phyloP scores from a whole-genome alignment of 2,888 invertebrate genomes.

The Melanophora roralis region DNA sequence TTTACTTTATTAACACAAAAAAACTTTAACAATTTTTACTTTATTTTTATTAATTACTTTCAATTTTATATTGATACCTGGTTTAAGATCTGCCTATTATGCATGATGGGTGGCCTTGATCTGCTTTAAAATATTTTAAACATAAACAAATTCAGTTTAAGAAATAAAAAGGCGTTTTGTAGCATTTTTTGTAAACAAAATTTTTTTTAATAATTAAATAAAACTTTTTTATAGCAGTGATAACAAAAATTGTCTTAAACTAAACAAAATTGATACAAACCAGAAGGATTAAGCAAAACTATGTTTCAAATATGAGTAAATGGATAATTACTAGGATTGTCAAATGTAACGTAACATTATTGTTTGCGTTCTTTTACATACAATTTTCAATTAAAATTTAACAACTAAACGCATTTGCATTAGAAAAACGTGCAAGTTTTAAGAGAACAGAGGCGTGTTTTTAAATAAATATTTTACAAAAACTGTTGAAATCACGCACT shows the following conservation, averaged over 20 bases:
- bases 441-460: constrained; percentile 34
- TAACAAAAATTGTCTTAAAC: no score
- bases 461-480: background rate
- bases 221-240: no score
- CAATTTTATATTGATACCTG: constrained; percentile 6
- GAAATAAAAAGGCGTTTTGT: no score
- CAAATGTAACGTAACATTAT: no score
- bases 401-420: constrained; percentile 39
- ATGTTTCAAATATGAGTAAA: background rate
- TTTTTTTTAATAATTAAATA: no score
- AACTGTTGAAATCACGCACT: constrained; percentile 19
- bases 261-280: no score
- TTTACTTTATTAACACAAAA: background rate
- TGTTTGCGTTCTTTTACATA: no score
- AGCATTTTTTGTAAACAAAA: no score
- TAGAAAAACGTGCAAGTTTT: constrained; percentile 42
- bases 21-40: background rate
- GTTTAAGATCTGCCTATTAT: background rate
- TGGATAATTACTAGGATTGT: background rate
- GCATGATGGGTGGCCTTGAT: constrained; percentile 34
- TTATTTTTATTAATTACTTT: constrained; percentile 26
- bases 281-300: no score
- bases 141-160: constrained; percentile 1
- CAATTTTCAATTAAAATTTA: constrained; percentile 33
- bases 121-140: constrained; percentile 19